These are phyloP conservation scores for Paedocypris sp. DNA, from an alignment of 2,113 vertebrate genomes.

Conservation along the genomic window DNA sequence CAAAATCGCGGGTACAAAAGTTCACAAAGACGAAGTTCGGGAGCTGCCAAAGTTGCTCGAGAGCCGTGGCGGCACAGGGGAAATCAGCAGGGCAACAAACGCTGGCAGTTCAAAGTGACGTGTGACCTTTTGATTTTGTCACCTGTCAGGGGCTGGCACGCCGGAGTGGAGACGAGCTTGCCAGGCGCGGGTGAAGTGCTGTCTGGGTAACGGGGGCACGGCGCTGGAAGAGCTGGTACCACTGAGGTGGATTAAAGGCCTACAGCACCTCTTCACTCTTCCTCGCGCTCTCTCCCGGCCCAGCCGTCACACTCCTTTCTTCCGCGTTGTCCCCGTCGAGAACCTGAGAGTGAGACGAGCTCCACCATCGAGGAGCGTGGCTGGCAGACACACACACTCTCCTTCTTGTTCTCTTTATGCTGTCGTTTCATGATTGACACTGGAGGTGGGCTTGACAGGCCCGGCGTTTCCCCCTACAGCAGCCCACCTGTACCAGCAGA, in stretches of 20 bases:
- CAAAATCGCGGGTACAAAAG: slow-evolving; percentile 60
- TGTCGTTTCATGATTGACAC: slow-evolving; percentile 30
- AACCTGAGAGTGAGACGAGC: slow-evolving; percentile 11
- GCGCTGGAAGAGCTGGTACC: slow-evolving; percentile 25
- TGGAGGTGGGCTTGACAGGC: slow-evolving; percentile 38
- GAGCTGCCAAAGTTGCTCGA: slow-evolving; percentile 55
- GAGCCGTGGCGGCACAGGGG: slow-evolving; percentile 68
- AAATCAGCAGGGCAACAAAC: slow-evolving; percentile 91
- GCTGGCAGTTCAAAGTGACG: slow-evolving; percentile 93
- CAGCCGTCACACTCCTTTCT: slow-evolving; percentile 18
- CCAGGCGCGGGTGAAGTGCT: slow-evolving; percentile 33
- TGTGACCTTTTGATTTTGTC: slow-evolving; percentile 97
- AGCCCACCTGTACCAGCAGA: slow-evolving; percentile 40
- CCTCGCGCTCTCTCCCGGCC: slow-evolving; percentile 24
- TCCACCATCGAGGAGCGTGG: slow-evolving; percentile 21
- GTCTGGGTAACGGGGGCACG: slow-evolving; percentile 28
- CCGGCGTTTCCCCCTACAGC: slow-evolving; percentile 23
- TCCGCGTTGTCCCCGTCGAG: slow-evolving; percentile 25
- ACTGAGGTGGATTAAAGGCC: slow-evolving; percentile 40
- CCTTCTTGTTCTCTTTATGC: slow-evolving; percentile 46
- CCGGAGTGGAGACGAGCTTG: slow-evolving; percentile 52
- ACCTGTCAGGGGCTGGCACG: slow-evolving; percentile 80
- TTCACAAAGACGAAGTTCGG: slow-evolving; percentile 56
- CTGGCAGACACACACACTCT: slow-evolving; percentile 32
- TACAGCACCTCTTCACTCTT: slow-evolving; percentile 19